Conservation (phyloP, 2,888 invertebrate species). For the Eulithis prunata region DNA sequence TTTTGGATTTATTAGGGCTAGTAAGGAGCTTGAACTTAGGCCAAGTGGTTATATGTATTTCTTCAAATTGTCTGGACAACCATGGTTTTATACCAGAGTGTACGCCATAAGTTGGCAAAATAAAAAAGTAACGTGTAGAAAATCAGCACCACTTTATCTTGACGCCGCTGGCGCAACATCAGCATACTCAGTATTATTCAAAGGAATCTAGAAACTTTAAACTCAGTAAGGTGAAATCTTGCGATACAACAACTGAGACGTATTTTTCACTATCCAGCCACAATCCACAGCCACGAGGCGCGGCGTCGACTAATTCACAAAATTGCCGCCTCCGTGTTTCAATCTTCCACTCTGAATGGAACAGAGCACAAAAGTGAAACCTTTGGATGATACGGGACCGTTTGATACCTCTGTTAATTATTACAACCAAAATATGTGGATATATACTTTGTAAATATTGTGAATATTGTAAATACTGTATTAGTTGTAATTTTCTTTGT, state of each 20-base stretch:
- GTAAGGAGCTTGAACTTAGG: constrained; percentile 25
- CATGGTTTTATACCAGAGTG: no score
- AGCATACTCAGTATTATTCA: no score
- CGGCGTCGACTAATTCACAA: constrained; percentile 17
- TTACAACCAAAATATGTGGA: not conserved
- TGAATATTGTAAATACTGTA: no score
- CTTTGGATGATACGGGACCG: constrained; percentile 11
- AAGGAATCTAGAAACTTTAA: no score
- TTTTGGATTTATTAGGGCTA: constrained; percentile 31
- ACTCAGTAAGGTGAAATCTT: no score
- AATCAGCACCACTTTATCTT: no score
- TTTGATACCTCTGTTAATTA: not conserved
- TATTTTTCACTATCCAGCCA: constrained; percentile 1
- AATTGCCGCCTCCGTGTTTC: constrained; percentile 38
- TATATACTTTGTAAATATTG: no score
- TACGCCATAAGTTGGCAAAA: no score
- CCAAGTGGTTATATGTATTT: constrained; percentile 19
- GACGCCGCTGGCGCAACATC: no score
- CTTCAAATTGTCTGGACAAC: not conserved
- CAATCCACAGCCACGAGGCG: not conserved
- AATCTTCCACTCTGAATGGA: constrained; percentile 30
- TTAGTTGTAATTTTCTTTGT: no score
- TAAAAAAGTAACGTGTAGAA: no score
- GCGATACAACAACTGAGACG: no score
- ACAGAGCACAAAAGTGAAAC: constrained; percentile 48